Conservation (phyloP, 2,797 vertebrate species). For the Apodemus agrarius region DNA sequence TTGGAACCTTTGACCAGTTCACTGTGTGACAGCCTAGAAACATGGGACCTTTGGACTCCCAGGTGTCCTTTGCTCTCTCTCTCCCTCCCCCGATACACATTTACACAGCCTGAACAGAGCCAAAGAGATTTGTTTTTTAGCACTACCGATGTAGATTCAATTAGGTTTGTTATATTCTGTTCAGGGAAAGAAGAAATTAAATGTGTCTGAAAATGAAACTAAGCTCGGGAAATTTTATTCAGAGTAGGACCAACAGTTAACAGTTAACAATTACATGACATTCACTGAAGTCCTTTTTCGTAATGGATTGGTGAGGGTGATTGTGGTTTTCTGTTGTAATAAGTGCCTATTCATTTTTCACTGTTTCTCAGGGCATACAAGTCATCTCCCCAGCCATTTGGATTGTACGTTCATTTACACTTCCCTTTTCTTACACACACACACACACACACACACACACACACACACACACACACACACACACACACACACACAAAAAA, state of each 20-base stretch:
- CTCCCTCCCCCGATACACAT: neutral
- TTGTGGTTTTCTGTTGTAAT: neutral
- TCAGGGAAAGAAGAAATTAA: neutral
- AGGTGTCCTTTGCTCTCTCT: neutral
- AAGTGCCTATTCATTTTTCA: neutral
- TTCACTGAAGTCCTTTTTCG: neutral
- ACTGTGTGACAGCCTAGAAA: neutral
- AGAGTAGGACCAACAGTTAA: neutral
- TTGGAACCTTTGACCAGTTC: neutral
- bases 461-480: no score
- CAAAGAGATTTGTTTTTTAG: neutral
- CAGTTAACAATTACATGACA: neutral
- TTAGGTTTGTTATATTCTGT: neutral
- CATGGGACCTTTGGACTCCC: neutral
- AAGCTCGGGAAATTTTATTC: neutral
- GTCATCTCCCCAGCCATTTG: neutral
- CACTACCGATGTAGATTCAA: neutral
- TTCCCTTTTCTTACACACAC: no score
- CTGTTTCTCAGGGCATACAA: neutral
- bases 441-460: no score
- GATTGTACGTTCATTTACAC: neutral
- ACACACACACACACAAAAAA: no score
- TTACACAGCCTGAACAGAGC: neutral
- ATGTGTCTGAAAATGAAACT: conserved; percentile 22
- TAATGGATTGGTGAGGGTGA: neutral